Conservation (phyloP, 1,140 invertebrate species). For the Brachionus paranguensis region DNA sequence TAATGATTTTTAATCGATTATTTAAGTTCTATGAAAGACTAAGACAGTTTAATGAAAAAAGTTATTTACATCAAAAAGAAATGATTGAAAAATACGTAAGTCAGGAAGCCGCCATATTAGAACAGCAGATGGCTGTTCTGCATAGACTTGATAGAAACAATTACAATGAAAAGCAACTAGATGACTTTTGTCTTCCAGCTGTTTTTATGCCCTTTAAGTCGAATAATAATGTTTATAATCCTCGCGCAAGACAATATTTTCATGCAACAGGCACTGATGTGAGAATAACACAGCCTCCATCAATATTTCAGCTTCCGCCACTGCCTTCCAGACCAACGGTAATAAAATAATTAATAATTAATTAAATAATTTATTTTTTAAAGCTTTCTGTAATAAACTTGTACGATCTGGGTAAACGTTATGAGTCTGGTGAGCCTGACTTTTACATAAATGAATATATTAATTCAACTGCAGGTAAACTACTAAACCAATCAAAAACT, state of each 20-base stretch:
- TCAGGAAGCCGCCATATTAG: not conserved
- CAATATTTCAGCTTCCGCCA: slow-evolving; percentile 50
- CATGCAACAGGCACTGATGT: slow-evolving; percentile 48
- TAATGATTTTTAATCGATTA: not conserved
- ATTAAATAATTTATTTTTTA: not conserved
- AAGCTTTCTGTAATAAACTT: slow-evolving; percentile 35
- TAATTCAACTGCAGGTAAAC: not conserved
- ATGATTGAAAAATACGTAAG: slow-evolving; percentile 17
- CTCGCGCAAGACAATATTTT: slow-evolving; percentile 51
- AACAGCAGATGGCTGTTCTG: slow-evolving; percentile 36
- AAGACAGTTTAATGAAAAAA: slow-evolving; percentile 1
- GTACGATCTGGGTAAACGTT: slow-evolving; percentile 21
- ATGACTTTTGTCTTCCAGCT: slow-evolving; percentile 46
- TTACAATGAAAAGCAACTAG: not conserved
- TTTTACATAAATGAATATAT: slow-evolving; percentile 12
- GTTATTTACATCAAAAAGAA: slow-evolving; percentile 4
- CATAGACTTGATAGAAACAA: not conserved
- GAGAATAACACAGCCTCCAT: slow-evolving; percentile 50
- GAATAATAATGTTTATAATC: slow-evolving; percentile 47
- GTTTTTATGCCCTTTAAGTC: slow-evolving; percentile 50
- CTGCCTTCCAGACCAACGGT: slow-evolving; percentile 42
- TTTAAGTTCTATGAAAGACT: slow-evolving; percentile 10
- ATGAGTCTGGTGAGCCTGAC: slow-evolving; percentile 17
- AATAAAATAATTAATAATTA: not conserved
- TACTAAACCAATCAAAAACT: not conserved